Evolutionary conservation across 2,888 invertebrate genomes (phyloP), one percentile per base, ranked within the genome.

Genomic region (Flexamia atlantica): DNA sequence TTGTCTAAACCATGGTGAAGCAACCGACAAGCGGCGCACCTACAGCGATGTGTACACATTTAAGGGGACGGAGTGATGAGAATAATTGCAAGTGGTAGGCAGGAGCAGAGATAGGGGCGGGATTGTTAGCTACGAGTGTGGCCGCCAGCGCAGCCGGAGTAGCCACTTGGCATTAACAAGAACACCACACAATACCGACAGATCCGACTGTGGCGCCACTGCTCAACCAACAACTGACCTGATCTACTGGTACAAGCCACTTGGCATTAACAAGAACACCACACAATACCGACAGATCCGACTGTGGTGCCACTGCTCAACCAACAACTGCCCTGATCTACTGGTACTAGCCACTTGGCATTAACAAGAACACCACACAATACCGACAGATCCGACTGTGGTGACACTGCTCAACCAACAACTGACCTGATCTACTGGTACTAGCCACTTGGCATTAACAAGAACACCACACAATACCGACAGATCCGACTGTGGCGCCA

Each of bases 81-180:
- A 57, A 57, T 57, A 57, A 57, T 57, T 57, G 57, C 57, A 57
- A 57, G 57, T 57, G 57, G 57, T 20, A 23, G 46, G 46, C 46
- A 17, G 46, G 3, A 17, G 46, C 7, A 46, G 57, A 57, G 57
- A 57, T 57, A 57, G 57, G 57, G 57, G 36, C 9, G 57, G 57
- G 57, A 57, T 57, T 57, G 57, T 57, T 57, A 57, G 57, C 23
- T 23, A n/a, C n/a, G 57, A 57, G 57, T 23, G 57, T 57, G 3
- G 57, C 57, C 23, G 57, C 23, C 57, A 23, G 57, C 57, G 23
- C 2, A 17, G 3, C 14, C 57, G 23, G 23, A 57, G 57, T n/a
- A 23, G 57, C 57, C 57, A 57, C 57, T 57, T 57, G 57, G 57
- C 57, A 57, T 57, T 57, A 57, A 57, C 57, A 57, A 57, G 57